Base-by-base conservation (phyloP, 2,113 vertebrate species). In the Aythya baeri region DNA sequence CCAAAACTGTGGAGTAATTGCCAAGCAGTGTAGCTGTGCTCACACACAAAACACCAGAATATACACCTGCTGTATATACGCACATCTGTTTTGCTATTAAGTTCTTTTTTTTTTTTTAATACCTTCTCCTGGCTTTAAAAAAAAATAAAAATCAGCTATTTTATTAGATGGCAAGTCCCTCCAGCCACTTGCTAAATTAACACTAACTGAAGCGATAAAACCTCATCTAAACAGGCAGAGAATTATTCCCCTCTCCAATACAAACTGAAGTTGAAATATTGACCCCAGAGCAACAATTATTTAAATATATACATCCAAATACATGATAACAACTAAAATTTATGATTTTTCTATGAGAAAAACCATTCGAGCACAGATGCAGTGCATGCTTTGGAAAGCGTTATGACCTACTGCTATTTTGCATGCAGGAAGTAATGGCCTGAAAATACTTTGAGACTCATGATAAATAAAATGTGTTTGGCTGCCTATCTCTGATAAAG, bases 401-500 rank as follows among this genome's bases (percentile, higher is more conserved):
- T 70, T 74, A 26, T 88, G 86, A 93, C 36, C 66, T 41, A 70
- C 4, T 84, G 31, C 36, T 76, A 1, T 32, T 78, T 83, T 74
- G 85, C 76, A 73, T 13, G 67, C n/a, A 46, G 62, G 55, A 70
- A 95, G 18, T 34, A 86, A 92, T 22, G 21, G 74, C 36, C 17
- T 94, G 67, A 86, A 92, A 91, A 41, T 17, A 54, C n/a, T 89
- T 46, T 50, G 72, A 91, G 26, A 54, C 34, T 44, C 17, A 6
- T 17, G 58, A 55, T 32, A 38, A 89, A 84, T 49, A 92, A 94
- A 89, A 74, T 2, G 31, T 62, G 32, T 61, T 74, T 81, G 81
- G 77, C 57, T 93, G 88, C 74, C 80, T 86, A 66, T 59, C n/a
- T 34, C 54, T 38, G 82, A 89, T 86, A 67, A 88, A 91, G 80